phyloP scores from a whole-genome alignment of 2,888 invertebrate species.

The Gisinianus flammeolus region DNA sequence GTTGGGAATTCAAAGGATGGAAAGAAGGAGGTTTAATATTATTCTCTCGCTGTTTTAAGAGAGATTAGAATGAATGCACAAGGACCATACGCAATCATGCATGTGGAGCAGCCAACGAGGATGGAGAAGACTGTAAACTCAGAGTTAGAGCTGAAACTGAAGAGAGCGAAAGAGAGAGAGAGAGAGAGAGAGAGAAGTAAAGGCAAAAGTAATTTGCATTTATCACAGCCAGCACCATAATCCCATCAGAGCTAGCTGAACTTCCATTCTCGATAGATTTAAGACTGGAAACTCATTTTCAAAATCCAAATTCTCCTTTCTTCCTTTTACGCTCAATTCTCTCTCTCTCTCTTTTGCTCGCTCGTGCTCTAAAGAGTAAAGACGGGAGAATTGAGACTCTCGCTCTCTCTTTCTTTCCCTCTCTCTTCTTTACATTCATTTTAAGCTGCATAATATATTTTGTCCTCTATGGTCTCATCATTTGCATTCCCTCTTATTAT shows the following conservation, averaged over 20 bases:
- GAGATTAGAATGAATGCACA: slow-evolving; percentile 25
- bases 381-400: not conserved
- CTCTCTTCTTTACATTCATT: not conserved
- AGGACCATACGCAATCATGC: slow-evolving; percentile 9
- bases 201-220: slow-evolving; percentile 54
- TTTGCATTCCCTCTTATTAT: not conserved
- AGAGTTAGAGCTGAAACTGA: not conserved
- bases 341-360: not conserved
- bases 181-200: not conserved
- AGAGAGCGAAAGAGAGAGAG: not conserved
- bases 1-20: slow-evolving; percentile 9
- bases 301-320: slow-evolving; percentile 10
- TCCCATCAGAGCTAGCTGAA: slow-evolving; percentile 40
- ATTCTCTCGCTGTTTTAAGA: slow-evolving; percentile 2
- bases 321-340: slow-evolving; percentile 1
- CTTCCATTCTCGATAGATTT: slow-evolving; percentile 25
- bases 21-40: slow-evolving; percentile 19
- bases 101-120: too few species aligned
- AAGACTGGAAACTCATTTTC: slow-evolving; percentile 21
- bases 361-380: not conserved
- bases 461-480: not conserved
- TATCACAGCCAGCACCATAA: slow-evolving; percentile 48
- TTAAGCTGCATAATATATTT: not conserved
- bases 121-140: too few species aligned
- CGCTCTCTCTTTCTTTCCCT: slow-evolving; percentile 7